Percentiles rank a stretch among this genome's conserved stretches.
Evolutionary conservation across 2,888 invertebrate species (phyloP).

Genomic region (Spodoptera picta): DNA sequence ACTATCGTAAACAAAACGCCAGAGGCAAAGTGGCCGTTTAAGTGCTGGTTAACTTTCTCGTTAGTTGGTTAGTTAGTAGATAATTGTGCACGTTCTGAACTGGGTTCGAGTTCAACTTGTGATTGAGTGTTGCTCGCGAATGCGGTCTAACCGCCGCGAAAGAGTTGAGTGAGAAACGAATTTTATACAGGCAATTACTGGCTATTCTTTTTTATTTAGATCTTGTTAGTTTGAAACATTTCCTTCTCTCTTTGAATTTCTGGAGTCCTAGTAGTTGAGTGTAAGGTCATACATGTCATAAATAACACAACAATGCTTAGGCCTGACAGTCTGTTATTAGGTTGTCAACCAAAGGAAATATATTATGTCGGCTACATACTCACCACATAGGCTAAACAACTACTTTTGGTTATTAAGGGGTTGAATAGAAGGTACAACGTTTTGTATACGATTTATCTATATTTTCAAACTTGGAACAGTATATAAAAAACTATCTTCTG

Average conservation of each 20-base stretch:
- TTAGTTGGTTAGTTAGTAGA: constrained; percentile 63
- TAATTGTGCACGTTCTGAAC: constrained; percentile 64
- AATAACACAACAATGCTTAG: constrained; percentile 28
- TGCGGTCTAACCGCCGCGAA: constrained; percentile 30
- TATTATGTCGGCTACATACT: constrained; percentile 19
- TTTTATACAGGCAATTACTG: constrained; percentile 24
- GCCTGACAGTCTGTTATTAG: constrained; percentile 27
- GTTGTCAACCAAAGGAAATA: constrained; percentile 35
- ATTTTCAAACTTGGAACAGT: too few species aligned
- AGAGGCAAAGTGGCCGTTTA: constrained; percentile 53
- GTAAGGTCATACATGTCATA: constrained; percentile 14
- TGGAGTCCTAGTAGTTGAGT: constrained; percentile 20
- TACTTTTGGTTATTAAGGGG: constrained; percentile 4
- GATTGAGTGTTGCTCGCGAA: constrained; percentile 61
- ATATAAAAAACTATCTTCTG: too few species aligned
- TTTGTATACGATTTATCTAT: too few species aligned
- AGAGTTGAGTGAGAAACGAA: constrained; percentile 36
- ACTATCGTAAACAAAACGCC: constrained; percentile 58
- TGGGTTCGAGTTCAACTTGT: constrained; percentile 60
- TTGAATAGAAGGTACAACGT: too few species aligned
- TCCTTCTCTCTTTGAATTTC: constrained; percentile 1
- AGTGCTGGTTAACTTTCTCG: constrained; percentile 62
- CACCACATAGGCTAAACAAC: constrained; percentile 8
- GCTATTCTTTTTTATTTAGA: too few species aligned
- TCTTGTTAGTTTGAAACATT: too few species aligned